Percentiles rank a stretch among this genome's conserved stretches.
Conservation (phyloP, 2,797 vertebrate species). For the Anas bernieri region DNA sequence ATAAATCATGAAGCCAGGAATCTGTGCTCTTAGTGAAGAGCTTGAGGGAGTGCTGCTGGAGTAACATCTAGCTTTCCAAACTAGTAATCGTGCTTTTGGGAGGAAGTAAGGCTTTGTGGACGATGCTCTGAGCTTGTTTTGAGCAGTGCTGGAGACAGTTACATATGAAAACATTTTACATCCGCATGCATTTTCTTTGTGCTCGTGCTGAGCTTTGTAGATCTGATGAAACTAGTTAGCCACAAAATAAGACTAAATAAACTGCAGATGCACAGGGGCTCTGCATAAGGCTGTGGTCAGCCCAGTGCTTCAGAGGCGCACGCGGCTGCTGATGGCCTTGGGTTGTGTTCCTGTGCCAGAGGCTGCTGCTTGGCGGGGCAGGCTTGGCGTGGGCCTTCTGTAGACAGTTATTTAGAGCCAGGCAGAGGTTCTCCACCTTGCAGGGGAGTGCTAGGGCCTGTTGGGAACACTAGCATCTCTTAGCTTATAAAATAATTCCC, state of each 20-base stretch:
- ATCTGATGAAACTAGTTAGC: not conserved
- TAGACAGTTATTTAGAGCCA: not conserved
- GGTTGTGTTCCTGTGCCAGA: not conserved
- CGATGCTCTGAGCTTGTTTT: not conserved
- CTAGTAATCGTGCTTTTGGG: not conserved
- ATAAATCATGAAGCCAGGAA: not conserved
- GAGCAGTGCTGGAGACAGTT: not conserved
- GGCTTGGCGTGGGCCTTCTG: not conserved
- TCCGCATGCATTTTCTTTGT: not conserved
- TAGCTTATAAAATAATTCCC: not conserved
- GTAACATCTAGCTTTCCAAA: not conserved
- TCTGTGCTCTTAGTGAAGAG: not conserved
- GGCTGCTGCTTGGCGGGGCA: not conserved
- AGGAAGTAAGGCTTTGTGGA: not conserved
- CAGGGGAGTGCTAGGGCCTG: not conserved
- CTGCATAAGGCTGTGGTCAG: not conserved
- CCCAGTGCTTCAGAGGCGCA: not conserved
- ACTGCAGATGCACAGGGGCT: not conserved
- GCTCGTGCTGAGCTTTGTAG: not conserved
- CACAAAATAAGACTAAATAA: not conserved
- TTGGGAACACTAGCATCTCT: not conserved
- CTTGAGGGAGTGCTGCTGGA: not conserved
- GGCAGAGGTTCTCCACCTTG: not conserved
- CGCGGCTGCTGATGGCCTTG: not conserved
- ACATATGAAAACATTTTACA: not conserved